Evolutionary conservation across 2,113 vertebrate species (phyloP).

Genomic region (Pampusana beccarii): DNA sequence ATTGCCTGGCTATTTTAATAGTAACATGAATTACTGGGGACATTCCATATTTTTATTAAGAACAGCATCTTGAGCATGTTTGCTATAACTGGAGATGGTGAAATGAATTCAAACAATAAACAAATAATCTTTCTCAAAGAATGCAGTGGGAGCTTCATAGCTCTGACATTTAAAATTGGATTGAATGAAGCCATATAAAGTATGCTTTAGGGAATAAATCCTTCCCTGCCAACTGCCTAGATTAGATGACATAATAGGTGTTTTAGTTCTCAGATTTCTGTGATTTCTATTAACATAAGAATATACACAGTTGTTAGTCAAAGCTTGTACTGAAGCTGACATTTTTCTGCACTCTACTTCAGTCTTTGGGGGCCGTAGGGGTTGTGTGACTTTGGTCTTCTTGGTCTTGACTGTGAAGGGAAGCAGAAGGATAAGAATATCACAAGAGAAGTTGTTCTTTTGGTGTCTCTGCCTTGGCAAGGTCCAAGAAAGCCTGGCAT

Average conservation of each 20-base stretch:
- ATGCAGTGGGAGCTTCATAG: background rate
- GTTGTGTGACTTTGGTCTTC: background rate
- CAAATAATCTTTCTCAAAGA: background rate
- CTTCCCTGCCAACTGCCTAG: background rate
- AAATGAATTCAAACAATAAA: constrained; percentile 44
- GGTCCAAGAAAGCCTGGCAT: background rate
- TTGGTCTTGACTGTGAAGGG: background rate
- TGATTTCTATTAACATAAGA: background rate
- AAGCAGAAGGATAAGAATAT: background rate
- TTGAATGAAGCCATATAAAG: background rate
- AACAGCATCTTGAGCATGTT: background rate
- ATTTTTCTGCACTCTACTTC: background rate
- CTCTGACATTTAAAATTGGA: background rate
- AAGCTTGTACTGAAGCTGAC: background rate
- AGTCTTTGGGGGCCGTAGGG: background rate
- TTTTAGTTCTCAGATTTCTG: background rate
- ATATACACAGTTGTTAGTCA: background rate
- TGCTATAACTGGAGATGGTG: background rate
- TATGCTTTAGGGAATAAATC: background rate
- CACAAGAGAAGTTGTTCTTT: background rate
- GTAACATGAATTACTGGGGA: background rate
- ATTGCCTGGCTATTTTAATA: background rate
- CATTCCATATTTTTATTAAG: constrained; percentile 18
- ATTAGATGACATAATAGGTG: background rate
- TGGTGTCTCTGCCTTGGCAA: background rate